Evolutionary conservation across 2,888 invertebrate species (phyloP).

Genomic region (Periphyllus acericola): DNA sequence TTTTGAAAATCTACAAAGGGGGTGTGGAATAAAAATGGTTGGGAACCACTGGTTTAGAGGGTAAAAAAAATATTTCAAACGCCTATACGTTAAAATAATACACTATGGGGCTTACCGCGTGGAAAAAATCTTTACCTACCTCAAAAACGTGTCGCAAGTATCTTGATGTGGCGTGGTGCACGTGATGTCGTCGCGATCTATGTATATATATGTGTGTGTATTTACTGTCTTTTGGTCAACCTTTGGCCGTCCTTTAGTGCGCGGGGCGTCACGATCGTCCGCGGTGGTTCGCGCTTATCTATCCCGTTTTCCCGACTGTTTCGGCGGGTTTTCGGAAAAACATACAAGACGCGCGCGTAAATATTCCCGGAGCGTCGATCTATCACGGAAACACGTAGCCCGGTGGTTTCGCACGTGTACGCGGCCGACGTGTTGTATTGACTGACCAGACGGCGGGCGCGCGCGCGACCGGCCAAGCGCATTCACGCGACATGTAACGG

Average conservation of each 20-base stretch:
- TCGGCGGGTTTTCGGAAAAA: not conserved
- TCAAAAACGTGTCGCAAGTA: too few species aligned
- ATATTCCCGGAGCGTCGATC: too few species aligned
- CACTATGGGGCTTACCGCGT: too few species aligned
- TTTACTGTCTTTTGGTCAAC: not conserved
- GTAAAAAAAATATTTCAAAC: too few species aligned
- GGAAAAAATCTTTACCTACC: too few species aligned
- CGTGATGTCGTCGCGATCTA: not conserved
- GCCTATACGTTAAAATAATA: too few species aligned
- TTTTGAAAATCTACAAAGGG: too few species aligned
- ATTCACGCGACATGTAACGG: conserved; percentile 39
- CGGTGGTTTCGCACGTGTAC: conserved; percentile 1
- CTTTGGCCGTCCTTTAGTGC: not conserved
- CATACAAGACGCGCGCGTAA: too few species aligned
- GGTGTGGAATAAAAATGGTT: too few species aligned
- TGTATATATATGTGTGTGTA: not conserved
- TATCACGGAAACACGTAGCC: not conserved
- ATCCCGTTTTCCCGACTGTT: not conserved
- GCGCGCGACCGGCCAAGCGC: not conserved
- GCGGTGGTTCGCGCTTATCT: not conserved
- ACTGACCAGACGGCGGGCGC: not conserved
- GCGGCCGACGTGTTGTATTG: not conserved
- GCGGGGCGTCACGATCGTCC: not conserved
- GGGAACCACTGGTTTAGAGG: too few species aligned
- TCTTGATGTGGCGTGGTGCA: not conserved